Evolutionary conservation across 2,113 vertebrate species (phyloP).

Genomic region (Panthera tigris): DNA sequence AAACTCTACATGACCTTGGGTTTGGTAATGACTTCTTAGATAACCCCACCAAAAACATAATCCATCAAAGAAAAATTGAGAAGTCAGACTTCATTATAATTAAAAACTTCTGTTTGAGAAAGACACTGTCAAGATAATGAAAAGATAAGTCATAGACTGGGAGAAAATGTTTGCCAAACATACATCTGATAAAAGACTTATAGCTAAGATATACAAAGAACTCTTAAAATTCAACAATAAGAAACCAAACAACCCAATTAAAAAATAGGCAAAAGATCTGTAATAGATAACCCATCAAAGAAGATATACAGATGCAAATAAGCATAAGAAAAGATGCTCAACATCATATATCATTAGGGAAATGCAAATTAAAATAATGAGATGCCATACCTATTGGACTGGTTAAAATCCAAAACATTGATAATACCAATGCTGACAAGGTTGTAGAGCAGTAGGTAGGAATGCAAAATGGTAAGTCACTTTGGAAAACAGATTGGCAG

Average conservation of each 20-base stretch:
- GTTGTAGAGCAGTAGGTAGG: not conserved
- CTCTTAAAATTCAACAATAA: not conserved
- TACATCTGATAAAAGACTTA: not conserved
- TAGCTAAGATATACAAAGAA: not conserved
- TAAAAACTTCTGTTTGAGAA: not conserved
- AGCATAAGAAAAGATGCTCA: not conserved
- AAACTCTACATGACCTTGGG: not conserved
- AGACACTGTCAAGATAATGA: not conserved
- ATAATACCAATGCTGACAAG: not conserved
- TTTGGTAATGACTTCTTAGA: not conserved
- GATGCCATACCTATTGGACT: not conserved
- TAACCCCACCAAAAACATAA: not conserved
- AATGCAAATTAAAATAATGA: not conserved
- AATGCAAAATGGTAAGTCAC: not conserved
- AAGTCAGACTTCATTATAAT: not conserved
- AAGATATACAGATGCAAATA: not conserved
- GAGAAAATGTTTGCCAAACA: constrained; percentile 8
- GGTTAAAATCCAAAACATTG: not conserved
- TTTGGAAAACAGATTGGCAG: not conserved
- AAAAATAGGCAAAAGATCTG: not conserved
- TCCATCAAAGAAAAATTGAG: not conserved
- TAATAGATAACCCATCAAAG: not conserved
- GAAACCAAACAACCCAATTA: not conserved
- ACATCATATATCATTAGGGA: not conserved
- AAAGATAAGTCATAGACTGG: not conserved